Base-by-base conservation (phyloP, 2,113 vertebrate genomes). In the Pygoscelis adeliae region DNA sequence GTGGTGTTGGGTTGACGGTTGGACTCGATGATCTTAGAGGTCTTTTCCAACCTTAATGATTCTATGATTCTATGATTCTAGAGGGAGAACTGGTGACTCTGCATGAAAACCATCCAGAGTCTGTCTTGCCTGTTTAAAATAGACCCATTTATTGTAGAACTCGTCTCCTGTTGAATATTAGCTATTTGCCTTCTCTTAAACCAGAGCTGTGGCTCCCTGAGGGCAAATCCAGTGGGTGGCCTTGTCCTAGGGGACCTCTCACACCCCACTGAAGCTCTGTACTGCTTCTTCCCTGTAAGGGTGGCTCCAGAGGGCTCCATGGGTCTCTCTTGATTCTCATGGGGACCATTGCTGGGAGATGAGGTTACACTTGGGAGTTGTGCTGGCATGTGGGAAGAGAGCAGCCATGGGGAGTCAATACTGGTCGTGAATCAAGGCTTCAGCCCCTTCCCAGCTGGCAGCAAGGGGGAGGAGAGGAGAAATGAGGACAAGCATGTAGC, bases 71-170 rank as follows among this genome's bases (percentile, higher is more conserved):
- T 38, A 38, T 42, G 42, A 42, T 42, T 42, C 42, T 42, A 42
- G 72, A 77, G 38, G 40, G 70, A 86, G 76, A 98, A 53, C 65
- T 74, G 74, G n/a, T 96, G 66, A 20, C 30, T 90, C 47, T 83
- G 30, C 62, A 26, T 62, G 30, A 79, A 92, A 91, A 38, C 18
- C 21, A 22, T 26, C 16, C 26, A 69, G 25, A 29, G 6, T 38
- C 18, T 30, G 11, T 52, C 30, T 55, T 59, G 19, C 38, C 27
- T 80, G 14, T 83, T 88, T 65, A 34, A 76, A 83, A 59, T 20
- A 61, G 19, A 38, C 8, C 20, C 8, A 10, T 53, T 84, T 66
- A 40, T 23, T 87, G 15, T 22, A 72, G 66, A 59, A 25, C 19
- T 53, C 0, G 0, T 65, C 18, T 79, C 13, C 25, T 72, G 7